Base-by-base conservation (phyloP, 1,140 invertebrate species). In the Pseudomyrmex gracilis region DNA sequence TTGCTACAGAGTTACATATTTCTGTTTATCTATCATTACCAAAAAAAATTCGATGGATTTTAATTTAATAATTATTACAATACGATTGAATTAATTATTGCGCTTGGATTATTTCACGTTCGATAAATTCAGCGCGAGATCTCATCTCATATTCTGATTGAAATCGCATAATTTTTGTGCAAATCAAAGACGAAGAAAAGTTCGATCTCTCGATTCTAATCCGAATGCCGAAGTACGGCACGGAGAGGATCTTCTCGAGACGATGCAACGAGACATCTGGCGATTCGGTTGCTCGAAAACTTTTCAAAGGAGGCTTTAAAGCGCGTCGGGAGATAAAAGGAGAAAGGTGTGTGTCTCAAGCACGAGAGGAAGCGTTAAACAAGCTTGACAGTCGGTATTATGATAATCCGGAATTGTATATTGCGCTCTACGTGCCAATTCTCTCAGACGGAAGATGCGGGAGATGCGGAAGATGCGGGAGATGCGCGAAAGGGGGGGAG, bases 371-470 rank as follows among this genome's bases (percentile, higher is more conserved):
- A n/a, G 60, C 73, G 60, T 60, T 67, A 77, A 67, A 77, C 78
- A 45, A 43, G 64, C n/a, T 63, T 57, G 78, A 78, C 67, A 78
- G 68, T 60, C 82, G 83, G 78, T 61, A 90, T 91, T 91, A 91
- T 90, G 85, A 83, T 90, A 90, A 91, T 87, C 73, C 83, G 58
- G 73, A 85, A 87, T 90, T 83, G 85, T 84, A 85, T 90, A 87
- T 86, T 90, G 76, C 49, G 58, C 80, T 86, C 45, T 76, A 66
- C 73, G 61, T 51, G 43, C 49, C 57, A 58, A 60, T 55, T 76
- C 57, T 73, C 55, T 63, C 57, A 45, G 15, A 12, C 73, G 53
- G 20, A 22, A 43, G 57, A 53, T 47, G 1, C 12, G 22, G 73
- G 17, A 71, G 60, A 85, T 49, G 63, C 74, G 60, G 20, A 22